These are phyloP conservation scores for Eubucco bourcierii DNA, from an alignment of 2,113 vertebrate species.

Conservation along the genomic window DNA sequence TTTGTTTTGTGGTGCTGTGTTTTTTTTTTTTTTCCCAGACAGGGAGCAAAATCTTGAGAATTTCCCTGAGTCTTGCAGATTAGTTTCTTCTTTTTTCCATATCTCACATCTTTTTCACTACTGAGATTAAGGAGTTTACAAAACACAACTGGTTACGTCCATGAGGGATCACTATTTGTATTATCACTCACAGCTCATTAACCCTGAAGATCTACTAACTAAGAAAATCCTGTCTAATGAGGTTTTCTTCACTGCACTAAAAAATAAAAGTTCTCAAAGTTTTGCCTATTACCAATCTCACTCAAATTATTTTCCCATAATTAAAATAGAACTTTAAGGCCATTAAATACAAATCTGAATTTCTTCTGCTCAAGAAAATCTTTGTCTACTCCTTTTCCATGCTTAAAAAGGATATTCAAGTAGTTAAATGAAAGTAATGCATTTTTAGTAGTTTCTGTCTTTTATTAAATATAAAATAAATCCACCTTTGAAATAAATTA, in stretches of 20 bases:
- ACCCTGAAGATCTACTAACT: slow-evolving; percentile 80
- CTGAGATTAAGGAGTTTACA: slow-evolving; percentile 78
- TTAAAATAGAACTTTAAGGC: slow-evolving; percentile 77
- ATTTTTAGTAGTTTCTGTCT: not conserved
- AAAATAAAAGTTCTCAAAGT: slow-evolving; percentile 83
- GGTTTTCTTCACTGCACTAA: slow-evolving; percentile 78
- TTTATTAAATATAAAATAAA: not conserved
- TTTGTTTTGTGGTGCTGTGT: too few relatives aligned
- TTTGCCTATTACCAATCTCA: slow-evolving; percentile 75
- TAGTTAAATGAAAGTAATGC: not conserved
- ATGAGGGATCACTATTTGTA: slow-evolving; percentile 79
- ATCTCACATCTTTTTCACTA: slow-evolving; percentile 56
- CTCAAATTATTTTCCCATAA: slow-evolving; percentile 78
- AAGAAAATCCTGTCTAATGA: slow-evolving; percentile 85
- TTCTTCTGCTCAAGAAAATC: slow-evolving; percentile 46
- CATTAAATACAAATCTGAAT: slow-evolving; percentile 63
- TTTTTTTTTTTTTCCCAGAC: not conserved
- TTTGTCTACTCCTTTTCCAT: not conserved
- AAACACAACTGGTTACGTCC: slow-evolving; percentile 79
- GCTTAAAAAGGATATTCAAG: not conserved
- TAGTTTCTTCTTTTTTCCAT: slow-evolving; percentile 54
- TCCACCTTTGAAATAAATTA: not conserved
- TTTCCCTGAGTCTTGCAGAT: slow-evolving; percentile 56
- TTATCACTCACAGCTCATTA: slow-evolving; percentile 84
- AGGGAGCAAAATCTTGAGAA: not conserved